These are phyloP conservation scores for Calycopis cecrops DNA, from an alignment of 1,140 invertebrate species.

Conservation along the genomic window DNA sequence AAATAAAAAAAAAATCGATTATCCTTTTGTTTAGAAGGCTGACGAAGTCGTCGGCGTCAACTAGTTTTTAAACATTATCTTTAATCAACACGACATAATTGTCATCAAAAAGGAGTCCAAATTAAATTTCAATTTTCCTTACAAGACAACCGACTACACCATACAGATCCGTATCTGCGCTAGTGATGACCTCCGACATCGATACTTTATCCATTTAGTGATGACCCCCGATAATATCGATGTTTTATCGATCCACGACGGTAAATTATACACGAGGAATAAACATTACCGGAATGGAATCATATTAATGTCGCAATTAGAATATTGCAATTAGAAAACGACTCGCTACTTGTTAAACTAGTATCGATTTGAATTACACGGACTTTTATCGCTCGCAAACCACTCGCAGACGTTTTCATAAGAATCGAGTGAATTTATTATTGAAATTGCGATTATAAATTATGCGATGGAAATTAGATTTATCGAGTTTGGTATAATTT, in stretches of 20 bases:
- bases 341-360: constrained; percentile 30
- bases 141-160: too few species aligned
- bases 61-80: too few species aligned
- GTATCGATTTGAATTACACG: constrained; percentile 3
- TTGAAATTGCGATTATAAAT: not conserved
- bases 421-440: not conserved
- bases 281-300: constrained; percentile 40
- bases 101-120: too few species aligned
- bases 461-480: too few species aligned
- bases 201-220: constrained; percentile 38
- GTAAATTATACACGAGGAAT: constrained; percentile 46
- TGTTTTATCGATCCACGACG: constrained; percentile 43
- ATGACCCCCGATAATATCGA: constrained; percentile 17
- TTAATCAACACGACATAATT: too few species aligned
- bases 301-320: constrained; percentile 46
- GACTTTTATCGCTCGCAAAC: constrained; percentile 5
- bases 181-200: constrained; percentile 50
- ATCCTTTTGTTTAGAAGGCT: too few species aligned
- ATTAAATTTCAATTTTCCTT: too few species aligned
- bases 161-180: constrained; percentile 12
- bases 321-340: constrained; percentile 26
- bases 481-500: too few species aligned
- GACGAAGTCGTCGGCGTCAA: too few species aligned
- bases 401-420: not conserved
- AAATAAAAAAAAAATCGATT: too few species aligned